phyloP scores from a whole-genome alignment of 2,888 invertebrate genomes.

The Perizoma flavofasciatum region DNA sequence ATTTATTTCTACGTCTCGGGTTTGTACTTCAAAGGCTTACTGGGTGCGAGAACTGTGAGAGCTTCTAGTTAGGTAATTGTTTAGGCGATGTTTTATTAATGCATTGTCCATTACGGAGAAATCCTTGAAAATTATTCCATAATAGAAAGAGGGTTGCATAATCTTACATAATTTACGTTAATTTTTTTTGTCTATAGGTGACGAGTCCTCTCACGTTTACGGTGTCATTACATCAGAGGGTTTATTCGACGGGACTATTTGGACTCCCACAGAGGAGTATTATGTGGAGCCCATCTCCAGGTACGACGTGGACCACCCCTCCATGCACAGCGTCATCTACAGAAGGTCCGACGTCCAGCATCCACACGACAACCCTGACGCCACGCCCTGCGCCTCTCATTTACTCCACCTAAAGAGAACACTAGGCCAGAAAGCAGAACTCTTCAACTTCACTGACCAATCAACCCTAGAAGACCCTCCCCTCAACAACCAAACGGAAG shows the following conservation, averaged over 20 bases:
- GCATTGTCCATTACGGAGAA: conserved; percentile 17
- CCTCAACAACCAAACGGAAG: conserved; percentile 66
- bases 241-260: conserved; percentile 94
- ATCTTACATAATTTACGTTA: background rate
- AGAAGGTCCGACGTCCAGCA: conserved; percentile 89
- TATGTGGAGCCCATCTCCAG: conserved; percentile 92
- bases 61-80: conserved; percentile 24
- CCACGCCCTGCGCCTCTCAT: conserved; percentile 85
- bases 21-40: conserved; percentile 61
- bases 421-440: conserved; percentile 63
- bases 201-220: conserved; percentile 91
- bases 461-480: conserved; percentile 55
- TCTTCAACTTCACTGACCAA: conserved; percentile 69
- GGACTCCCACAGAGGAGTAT: conserved; percentile 90
- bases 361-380: conserved; percentile 63
- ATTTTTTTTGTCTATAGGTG: conserved; percentile 84
- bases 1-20: conserved; percentile 64
- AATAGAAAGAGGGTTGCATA: background rate
- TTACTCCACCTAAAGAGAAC: conserved; percentile 80
- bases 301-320: conserved; percentile 82
- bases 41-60: conserved; percentile 21
- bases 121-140: conserved; percentile 10
- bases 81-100: conserved; percentile 23
- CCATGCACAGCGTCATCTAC: conserved; percentile 93
- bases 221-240: conserved; percentile 94